phyloP scores from a whole-genome alignment of 1,140 invertebrate species.

The Meteorus sp. region DNA sequence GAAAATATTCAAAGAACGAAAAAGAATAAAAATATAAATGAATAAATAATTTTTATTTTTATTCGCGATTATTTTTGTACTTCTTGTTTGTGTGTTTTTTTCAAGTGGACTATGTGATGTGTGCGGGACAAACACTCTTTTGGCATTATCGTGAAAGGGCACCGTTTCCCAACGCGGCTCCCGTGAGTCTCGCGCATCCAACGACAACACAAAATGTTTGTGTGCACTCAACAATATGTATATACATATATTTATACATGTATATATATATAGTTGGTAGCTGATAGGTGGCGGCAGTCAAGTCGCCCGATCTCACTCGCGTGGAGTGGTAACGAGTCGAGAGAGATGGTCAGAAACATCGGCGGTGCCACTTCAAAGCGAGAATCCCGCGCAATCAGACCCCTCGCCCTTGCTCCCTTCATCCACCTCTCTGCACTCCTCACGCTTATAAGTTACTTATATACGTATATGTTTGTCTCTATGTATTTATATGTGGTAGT shows the following conservation, averaged over 20 bases:
- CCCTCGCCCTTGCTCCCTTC: slow-evolving; percentile 38
- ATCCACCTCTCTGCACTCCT: slow-evolving; percentile 27
- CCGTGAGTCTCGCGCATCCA: slow-evolving; percentile 15
- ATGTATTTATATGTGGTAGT: no score
- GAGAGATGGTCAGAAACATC: slow-evolving; percentile 52
- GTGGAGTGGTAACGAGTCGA: slow-evolving; percentile 53
- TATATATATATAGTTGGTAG: not conserved
- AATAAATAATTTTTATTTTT: no score
- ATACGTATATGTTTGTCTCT: no score
- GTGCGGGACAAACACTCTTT: slow-evolving; percentile 14
- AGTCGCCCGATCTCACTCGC: slow-evolving; percentile 37
- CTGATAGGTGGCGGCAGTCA: slow-evolving; percentile 21
- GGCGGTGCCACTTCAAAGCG: slow-evolving; percentile 57
- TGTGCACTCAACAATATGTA: not conserved
- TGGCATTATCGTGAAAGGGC: slow-evolving; percentile 15
- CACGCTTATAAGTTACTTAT: no score
- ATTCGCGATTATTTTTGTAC: no score
- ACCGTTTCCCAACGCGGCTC: no score
- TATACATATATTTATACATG: slow-evolving; percentile 3
- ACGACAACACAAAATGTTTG: slow-evolving; percentile 3
- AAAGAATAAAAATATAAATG: slow-evolving; percentile 7
- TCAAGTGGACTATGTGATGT: slow-evolving; percentile 3
- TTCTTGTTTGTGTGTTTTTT: no score
- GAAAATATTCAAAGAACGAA: slow-evolving; percentile 2
- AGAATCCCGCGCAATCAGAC: slow-evolving; percentile 57